Evolutionary conservation across 2,797 vertebrate genomes (phyloP).

Genomic region (Acanthurus lineatus): DNA sequence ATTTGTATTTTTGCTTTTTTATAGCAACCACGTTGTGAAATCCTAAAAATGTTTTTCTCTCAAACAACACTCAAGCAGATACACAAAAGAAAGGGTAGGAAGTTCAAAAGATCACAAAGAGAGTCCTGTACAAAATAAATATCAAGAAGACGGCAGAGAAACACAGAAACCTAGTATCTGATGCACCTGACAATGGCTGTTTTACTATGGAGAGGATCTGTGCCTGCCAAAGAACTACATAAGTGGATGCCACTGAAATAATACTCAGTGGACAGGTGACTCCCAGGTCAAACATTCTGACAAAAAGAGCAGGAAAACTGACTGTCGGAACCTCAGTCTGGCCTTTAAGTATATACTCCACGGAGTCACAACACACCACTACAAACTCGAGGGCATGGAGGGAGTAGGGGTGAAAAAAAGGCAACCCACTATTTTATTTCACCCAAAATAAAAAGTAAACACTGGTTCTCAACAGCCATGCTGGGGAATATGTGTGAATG

Average conservation of each 20-base stretch:
- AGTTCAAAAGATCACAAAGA: background rate
- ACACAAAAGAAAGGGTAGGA: background rate
- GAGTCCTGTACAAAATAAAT: background rate
- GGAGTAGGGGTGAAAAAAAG: too few species aligned
- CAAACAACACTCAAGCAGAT: background rate
- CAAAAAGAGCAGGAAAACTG: conserved; percentile 21
- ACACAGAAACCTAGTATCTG: conserved; percentile 1
- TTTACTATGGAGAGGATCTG: conserved; percentile 8
- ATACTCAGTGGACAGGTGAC: conserved; percentile 31
- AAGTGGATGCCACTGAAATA: conserved; percentile 26
- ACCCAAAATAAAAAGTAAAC: too few species aligned
- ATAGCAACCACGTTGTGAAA: background rate
- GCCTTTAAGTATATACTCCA: conserved; percentile 23
- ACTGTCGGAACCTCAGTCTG: conserved; percentile 13
- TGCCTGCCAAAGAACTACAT: conserved; percentile 30
- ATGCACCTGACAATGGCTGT: conserved; percentile 5
- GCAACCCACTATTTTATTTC: too few species aligned
- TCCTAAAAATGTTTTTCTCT: background rate
- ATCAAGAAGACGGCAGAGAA: background rate
- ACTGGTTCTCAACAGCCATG: too few species aligned
- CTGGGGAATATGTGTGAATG: too few species aligned
- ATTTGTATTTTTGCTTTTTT: background rate
- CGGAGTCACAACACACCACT: too few species aligned
- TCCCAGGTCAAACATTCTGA: conserved; percentile 25
- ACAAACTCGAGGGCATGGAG: too few species aligned